Percentiles rank a stretch among this genome's conserved stretches.
Conservation (phyloP, 2,113 vertebrate species). For the Oncorhynchus masou region DNA sequence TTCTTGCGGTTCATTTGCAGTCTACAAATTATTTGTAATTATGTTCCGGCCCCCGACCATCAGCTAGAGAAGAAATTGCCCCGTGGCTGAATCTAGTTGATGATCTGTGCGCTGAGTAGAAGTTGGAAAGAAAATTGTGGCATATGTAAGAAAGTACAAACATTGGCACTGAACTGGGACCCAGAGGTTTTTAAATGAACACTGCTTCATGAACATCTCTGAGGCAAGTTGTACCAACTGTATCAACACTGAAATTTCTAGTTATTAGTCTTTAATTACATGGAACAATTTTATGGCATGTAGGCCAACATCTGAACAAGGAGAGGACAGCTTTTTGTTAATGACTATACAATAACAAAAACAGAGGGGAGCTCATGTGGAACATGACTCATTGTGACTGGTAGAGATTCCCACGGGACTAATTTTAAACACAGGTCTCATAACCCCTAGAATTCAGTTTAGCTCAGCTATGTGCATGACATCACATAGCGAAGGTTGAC, state of each 20-base stretch:
- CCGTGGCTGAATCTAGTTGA: no score
- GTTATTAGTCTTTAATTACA: conserved; percentile 28
- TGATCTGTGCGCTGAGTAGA: no score
- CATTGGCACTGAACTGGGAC: conserved; percentile 8
- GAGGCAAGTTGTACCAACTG: conserved; percentile 33
- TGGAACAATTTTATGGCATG: conserved; percentile 16
- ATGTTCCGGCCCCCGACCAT: no score
- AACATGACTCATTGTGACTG: background rate
- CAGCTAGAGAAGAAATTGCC: no score
- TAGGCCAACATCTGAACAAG: no score
- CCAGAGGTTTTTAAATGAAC: conserved; percentile 8
- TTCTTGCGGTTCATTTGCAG: no score
- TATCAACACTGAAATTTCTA: conserved; percentile 33
- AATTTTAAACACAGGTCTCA: background rate
- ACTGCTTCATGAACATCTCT: conserved; percentile 22
- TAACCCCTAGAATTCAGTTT: background rate
- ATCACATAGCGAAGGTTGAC: no score
- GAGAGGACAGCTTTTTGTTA: background rate
- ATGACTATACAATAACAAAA: conserved; percentile 15
- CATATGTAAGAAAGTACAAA: background rate
- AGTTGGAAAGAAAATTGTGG: no score
- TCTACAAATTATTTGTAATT: no score
- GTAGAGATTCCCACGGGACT: conserved; percentile 14
- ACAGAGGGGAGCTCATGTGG: no score
- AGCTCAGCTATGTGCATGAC: no score